Conservation (phyloP, 2,113 vertebrate genomes). For the Apodemus sylvaticus region DNA sequence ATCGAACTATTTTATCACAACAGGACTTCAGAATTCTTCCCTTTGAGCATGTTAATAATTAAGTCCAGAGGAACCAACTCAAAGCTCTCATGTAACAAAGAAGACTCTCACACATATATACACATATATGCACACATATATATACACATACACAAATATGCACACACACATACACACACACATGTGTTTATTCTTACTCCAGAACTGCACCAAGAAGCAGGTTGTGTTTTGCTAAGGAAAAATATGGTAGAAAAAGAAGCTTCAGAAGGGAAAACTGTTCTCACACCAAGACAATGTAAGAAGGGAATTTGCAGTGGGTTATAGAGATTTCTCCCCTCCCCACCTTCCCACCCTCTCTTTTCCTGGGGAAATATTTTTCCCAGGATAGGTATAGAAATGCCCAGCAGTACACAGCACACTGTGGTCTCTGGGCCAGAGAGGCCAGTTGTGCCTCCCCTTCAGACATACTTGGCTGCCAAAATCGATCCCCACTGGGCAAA, state of each 20-base stretch:
- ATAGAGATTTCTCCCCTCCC: not conserved
- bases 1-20: not conserved
- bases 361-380: not conserved
- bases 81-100: not conserved
- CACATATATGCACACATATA: not conserved
- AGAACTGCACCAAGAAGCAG: not conserved
- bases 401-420: not conserved
- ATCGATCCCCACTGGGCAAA: too few species aligned
- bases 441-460: not conserved
- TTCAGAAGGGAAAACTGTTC: not conserved
- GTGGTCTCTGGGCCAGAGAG: not conserved
- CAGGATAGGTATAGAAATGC: not conserved
- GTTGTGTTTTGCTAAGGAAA: not conserved
- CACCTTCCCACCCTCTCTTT: not conserved
- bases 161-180: not conserved
- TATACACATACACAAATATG: not conserved
- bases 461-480: not conserved
- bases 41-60: not conserved
- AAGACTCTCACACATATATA: not conserved
- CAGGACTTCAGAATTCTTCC: not conserved
- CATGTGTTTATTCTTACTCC: not conserved
- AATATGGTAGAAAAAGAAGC: not conserved
- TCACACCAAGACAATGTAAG: not conserved
- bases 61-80: not conserved
- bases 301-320: not conserved